Conservation (phyloP, 2,888 invertebrate species). For the Caenorhabditis japonica region DNA sequence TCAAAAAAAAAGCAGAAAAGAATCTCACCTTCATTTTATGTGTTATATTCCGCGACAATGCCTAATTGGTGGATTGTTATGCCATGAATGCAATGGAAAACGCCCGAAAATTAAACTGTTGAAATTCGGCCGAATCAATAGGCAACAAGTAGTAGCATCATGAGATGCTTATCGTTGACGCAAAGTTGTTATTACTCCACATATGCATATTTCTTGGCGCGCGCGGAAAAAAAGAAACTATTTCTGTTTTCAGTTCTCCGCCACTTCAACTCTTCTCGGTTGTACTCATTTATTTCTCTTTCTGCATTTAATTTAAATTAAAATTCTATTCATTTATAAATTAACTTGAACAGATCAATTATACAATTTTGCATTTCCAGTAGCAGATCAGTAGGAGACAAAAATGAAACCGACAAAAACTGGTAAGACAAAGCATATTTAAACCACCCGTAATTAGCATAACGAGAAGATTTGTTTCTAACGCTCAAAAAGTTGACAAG, state of each 20-base stretch:
- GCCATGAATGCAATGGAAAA: conserved; percentile 52
- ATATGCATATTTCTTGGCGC: conserved; percentile 47
- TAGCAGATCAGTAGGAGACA: too few relatives aligned
- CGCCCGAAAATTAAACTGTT: conserved; percentile 52
- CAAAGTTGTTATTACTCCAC: conserved; percentile 57
- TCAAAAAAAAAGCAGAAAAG: conserved; percentile 2
- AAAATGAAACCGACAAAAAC: conserved; percentile 7
- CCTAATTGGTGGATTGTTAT: conserved; percentile 48
- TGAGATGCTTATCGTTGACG: conserved; percentile 57
- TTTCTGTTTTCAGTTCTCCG: conserved; percentile 27
- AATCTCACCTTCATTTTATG: conserved; percentile 46
- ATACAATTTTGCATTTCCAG: too few relatives aligned
- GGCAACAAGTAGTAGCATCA: conserved; percentile 59
- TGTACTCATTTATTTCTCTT: conserved; percentile 18
- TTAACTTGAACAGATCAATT: too few relatives aligned
- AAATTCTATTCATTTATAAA: too few relatives aligned
- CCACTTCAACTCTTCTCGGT: conserved; percentile 31
- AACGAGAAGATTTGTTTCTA: conserved; percentile 39
- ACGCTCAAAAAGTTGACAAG: conserved; percentile 31
- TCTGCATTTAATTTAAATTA: too few relatives aligned
- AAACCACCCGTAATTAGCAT: conserved; percentile 22
- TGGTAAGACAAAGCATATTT: conserved; percentile 20
- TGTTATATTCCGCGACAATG: conserved; percentile 32
- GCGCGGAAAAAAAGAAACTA: conserved; percentile 50
- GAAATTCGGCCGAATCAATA: conserved; percentile 53